Base-by-base conservation (phyloP, 2,113 vertebrate species). In the Chamaetylas fuelleborni region DNA sequence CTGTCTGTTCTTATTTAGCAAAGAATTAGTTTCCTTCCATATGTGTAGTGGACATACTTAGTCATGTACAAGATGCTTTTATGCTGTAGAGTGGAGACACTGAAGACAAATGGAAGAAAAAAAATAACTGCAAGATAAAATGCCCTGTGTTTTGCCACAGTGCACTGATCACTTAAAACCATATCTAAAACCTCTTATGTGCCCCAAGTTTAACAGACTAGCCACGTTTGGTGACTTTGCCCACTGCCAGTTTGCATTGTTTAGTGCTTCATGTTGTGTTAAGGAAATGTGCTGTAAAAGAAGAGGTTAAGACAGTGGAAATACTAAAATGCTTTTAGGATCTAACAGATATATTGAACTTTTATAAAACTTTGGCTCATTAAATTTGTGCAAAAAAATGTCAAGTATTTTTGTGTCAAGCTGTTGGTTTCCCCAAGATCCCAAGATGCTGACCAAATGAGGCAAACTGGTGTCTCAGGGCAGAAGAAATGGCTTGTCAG, bases 191-290 rank as follows among this genome's bases (percentile, higher is more conserved):
- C 8, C 3, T 65, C 5, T 53, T 77, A 6, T 0, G 6, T 0
- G 2, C 29, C 26, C 51, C 14, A 9, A 29, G 19, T 15, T 51
- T 57, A 34, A 51, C 25, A 73, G 14, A 29, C 2, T 28, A 47
- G 9, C 4, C 1, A 1, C 0, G 1, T 74, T 31, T 53, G 17
- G 6, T 84, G 48, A 51, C 14, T 65, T 51, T 14, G 6, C 14
- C 58, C 6, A 3, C 7, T 57, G 9, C 2, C 5, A 24, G 9
- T 72, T 92, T 19, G 19, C 13, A 66, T 48, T 3, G 2, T 11
- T 25, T 77, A 51, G 9, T 86, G 36, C 10, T 77, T 72, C 9
- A 2, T 54, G 5, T 17, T n/a, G 4, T n/a, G 33, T 71, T 77
- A 73, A 48, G 48, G 26, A 86, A 93, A 40, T 45, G 22, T 3